These are phyloP conservation scores for Nymphalis polychloros DNA, from an alignment of 2,888 invertebrate genomes.

Conservation along the genomic window DNA sequence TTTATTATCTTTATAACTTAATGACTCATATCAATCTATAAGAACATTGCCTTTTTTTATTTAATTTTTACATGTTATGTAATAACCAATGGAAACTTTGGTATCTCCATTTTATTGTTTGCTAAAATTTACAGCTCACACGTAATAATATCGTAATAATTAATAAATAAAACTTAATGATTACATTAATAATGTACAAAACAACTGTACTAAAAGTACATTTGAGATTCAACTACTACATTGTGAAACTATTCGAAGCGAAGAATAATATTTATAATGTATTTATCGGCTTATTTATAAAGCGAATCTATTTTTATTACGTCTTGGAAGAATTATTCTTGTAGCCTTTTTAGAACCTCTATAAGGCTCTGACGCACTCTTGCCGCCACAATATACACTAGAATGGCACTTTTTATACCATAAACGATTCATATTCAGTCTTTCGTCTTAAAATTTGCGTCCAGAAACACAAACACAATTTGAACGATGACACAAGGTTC, in stretches of 20 bases:
- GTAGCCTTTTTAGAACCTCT: conserved; percentile 27
- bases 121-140: conserved; percentile 48
- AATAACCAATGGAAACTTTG: conserved; percentile 56
- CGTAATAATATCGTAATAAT: conserved; percentile 54
- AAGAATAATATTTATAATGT: conserved; percentile 26
- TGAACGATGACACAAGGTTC: conserved; percentile 12
- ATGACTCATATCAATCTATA: conserved; percentile 53
- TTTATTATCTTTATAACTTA: conserved; percentile 52
- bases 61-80: conserved; percentile 25
- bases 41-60: conserved; percentile 15
- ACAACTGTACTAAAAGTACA: conserved; percentile 53
- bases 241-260: conserved; percentile 54
- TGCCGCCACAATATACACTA: conserved; percentile 67
- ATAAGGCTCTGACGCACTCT: conserved; percentile 17
- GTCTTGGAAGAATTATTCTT: conserved; percentile 16
- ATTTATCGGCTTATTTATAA: conserved; percentile 21
- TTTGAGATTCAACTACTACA: conserved; percentile 69
- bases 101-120: conserved; percentile 51
- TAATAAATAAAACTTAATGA: conserved; percentile 62
- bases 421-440: conserved; percentile 74
- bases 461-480: conserved; percentile 41
- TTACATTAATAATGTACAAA: conserved; percentile 63
- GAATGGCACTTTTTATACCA: conserved; percentile 77
- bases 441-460: conserved; percentile 60
- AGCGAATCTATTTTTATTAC: conserved; percentile 1